phyloP scores from a whole-genome alignment of 1,140 invertebrate genomes.

The Colletes latitarsis region DNA sequence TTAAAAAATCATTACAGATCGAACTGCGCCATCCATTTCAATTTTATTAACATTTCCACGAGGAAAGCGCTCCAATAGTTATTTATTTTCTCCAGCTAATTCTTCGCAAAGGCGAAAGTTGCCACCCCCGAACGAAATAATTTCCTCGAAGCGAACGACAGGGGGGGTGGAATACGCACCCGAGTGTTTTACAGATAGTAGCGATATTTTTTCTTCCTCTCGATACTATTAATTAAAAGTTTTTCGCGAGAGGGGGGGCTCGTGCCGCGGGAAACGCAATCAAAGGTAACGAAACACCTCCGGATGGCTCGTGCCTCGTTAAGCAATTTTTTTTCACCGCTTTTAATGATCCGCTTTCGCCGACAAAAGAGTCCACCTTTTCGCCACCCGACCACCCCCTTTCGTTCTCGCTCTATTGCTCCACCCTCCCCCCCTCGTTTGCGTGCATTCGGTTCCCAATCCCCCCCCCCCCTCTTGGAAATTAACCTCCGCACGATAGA shows the following conservation, averaged over 20 bases:
- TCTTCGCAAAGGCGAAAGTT: background rate
- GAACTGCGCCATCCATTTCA: no score
- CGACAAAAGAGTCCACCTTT: slow-evolving; percentile 15
- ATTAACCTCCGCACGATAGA: background rate
- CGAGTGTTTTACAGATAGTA: background rate
- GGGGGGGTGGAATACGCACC: background rate
- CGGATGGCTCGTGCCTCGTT: slow-evolving; percentile 54
- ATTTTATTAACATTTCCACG: no score
- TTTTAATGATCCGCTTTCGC: slow-evolving; percentile 26
- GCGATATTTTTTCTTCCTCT: background rate
- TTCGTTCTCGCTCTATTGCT: background rate
- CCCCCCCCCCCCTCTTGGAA: background rate
- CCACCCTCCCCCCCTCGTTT: no score
- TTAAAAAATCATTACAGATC: no score
- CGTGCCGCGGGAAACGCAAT: slow-evolving; percentile 31
- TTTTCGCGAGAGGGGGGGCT: slow-evolving; percentile 11
- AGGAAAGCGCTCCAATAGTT: no score
- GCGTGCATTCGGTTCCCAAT: background rate
- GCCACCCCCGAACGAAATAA: background rate
- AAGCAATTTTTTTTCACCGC: slow-evolving; percentile 34
- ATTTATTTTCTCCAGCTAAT: background rate
- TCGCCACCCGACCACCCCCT: background rate
- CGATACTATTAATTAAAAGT: slow-evolving; percentile 63
- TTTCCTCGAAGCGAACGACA: background rate
- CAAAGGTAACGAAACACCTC: slow-evolving; percentile 49